Evolutionary conservation across 2,888 invertebrate genomes (phyloP).

Genomic region (Aphodius sticticus): DNA sequence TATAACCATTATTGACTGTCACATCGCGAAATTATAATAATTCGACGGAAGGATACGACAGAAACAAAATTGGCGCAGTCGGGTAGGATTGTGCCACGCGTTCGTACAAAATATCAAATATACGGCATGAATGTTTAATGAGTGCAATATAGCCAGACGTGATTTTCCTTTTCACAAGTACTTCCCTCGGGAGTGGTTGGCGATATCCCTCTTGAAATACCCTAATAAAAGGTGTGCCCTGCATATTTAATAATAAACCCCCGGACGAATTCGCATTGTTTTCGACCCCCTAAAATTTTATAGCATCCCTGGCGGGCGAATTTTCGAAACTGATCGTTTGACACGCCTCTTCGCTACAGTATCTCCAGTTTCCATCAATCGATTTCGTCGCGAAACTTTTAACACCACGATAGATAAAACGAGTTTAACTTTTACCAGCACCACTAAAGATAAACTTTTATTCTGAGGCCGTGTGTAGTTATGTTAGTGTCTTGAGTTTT

Average conservation of each 20-base stretch:
- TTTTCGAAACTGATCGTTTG: background rate
- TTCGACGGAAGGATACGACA: no score
- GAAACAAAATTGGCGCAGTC: background rate
- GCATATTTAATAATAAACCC: conserved; percentile 4
- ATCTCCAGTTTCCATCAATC: background rate
- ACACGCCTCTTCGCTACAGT: background rate
- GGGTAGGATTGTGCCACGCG: background rate
- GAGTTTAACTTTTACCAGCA: background rate
- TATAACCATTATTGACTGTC: background rate
- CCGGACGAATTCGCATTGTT: background rate
- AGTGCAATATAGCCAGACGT: background rate
- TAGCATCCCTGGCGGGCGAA: background rate
- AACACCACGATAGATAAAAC: background rate
- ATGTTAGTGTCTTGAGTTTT: background rate
- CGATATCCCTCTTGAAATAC: background rate
- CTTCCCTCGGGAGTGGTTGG: background rate
- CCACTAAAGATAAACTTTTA: background rate
- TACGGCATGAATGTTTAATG: background rate
- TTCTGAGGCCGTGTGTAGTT: background rate
- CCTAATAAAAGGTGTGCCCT: background rate
- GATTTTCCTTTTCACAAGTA: background rate
- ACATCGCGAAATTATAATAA: background rate
- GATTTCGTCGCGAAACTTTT: background rate
- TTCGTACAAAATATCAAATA: no score
- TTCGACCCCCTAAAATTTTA: background rate